Conservation (phyloP, 2,888 invertebrate genomes). For the Caradrina clavipalpis region DNA sequence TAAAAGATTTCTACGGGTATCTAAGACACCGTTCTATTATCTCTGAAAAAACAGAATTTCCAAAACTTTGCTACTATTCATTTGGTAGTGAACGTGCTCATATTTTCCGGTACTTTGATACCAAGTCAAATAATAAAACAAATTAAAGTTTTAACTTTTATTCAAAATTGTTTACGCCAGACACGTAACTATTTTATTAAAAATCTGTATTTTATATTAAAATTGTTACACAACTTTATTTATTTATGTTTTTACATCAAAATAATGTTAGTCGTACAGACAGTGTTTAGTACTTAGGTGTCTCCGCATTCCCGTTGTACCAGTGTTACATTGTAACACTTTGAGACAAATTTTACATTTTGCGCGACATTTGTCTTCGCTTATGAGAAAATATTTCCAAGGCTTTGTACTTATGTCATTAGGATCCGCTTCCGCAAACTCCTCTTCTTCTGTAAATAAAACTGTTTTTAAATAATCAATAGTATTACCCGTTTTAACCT, state of each 20-base stretch:
- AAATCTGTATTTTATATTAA: neutral
- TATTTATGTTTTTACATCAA: neutral
- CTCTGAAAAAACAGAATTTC: no score
- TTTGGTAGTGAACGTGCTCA: no score
- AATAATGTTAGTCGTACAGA: neutral
- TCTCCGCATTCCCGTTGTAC: neutral
- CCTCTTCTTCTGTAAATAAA: conserved; percentile 8
- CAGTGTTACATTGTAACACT: conserved; percentile 9
- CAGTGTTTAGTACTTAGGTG: neutral
- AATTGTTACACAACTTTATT: neutral
- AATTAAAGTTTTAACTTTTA: no score
- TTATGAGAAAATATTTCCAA: conserved; percentile 20
- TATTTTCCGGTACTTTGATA: no score
- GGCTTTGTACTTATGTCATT: neutral
- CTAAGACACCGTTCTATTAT: no score
- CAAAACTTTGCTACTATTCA: no score
- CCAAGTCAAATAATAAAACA: no score
- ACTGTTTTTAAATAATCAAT: neutral
- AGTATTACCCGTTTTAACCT: no score
- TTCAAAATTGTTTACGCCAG: no score
- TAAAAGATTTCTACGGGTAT: no score
- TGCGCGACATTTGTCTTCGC: conserved; percentile 7
- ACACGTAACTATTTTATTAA: neutral
- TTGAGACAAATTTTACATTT: conserved; percentile 32
- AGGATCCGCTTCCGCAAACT: neutral